These are phyloP conservation scores for Phrynosoma blainvillii DNA, from an alignment of 2,113 vertebrate genomes.

Conservation along the genomic window DNA sequence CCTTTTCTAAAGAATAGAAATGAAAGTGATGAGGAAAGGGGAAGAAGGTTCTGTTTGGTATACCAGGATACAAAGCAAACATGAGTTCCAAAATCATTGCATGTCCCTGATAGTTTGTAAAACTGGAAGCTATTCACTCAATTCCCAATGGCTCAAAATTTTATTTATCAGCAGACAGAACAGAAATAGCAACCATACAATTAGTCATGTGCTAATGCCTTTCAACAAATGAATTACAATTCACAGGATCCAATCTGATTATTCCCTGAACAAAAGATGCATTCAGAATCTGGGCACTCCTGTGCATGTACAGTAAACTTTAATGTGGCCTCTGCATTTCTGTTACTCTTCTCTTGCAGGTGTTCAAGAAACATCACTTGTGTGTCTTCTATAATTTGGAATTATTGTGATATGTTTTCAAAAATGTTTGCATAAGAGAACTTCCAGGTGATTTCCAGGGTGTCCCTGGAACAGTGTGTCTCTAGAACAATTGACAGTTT, in stretches of 20 bases:
- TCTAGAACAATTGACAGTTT: constrained; percentile 29
- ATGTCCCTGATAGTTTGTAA: not conserved
- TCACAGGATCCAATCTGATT: not conserved
- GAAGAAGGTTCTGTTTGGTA: not conserved
- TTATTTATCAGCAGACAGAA: not conserved
- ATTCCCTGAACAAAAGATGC: not conserved
- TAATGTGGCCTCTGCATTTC: not conserved
- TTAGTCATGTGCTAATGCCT: not conserved
- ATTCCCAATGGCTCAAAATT: not conserved
- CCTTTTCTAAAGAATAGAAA: not conserved
- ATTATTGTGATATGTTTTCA: not conserved
- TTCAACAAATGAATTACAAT: not conserved
- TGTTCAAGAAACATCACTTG: constrained; percentile 7
- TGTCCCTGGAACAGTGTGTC: constrained; percentile 10
- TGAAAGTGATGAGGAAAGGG: not conserved
- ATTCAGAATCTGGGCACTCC: not conserved
- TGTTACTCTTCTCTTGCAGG: not conserved
- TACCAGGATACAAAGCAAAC: not conserved
- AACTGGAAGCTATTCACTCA: not conserved
- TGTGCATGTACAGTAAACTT: not conserved
- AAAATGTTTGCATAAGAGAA: not conserved
- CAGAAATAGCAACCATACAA: not conserved
- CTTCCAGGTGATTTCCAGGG: constrained; percentile 45
- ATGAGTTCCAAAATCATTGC: not conserved
- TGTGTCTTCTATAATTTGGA: constrained; percentile 20